Evolutionary conservation across 2,888 invertebrate species (phyloP), one percentile per base, ranked within the genome.

Genomic region (Deilephila porcellus): DNA sequence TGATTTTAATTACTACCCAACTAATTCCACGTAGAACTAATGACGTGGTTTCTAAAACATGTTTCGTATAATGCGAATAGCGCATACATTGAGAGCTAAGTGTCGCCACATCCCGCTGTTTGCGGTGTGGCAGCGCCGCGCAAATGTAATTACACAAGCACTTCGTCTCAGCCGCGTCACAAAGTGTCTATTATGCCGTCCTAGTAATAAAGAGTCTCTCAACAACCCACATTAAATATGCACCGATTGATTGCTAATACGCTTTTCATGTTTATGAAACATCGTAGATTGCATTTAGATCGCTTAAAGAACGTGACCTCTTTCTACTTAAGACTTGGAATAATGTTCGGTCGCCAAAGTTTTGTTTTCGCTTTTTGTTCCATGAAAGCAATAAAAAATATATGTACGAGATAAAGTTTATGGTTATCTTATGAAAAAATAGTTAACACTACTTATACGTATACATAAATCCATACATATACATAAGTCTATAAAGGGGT

Each of bases 101-200:
- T 60, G 71, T 53, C 74, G 63, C 72, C 75, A 71, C 73, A 72
- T 37, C 34, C 76, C 77, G 64, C 77, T 78, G 73, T 80, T 79
- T 75, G 80, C 70, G 74, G 74, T 79, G 82, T 77, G 81, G 73
- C 80, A 78, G 78, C 74, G 76, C 70, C 72, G 60, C 75, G 78
- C 78, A 80, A 91, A 92, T 88, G 86, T 87, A 91, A 92, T 92
- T 92, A 92, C 84, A 81, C 76, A 74, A 86, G 86, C 90, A 91
- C 91, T 92, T 87, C 86, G 86, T 86, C 85, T 86, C 81, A 83
- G 80, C 78, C 78, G 78, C 79, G 79, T 75, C 84, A 82, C 76
- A 82, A 84, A 86, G 84, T 86, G 85, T 83, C 84, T 84, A 83
- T 86, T 85, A 84, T 71, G 4, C n/a, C 32, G 29, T n/a, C 34